phyloP scores from a whole-genome alignment of 2,113 vertebrate species.

The Psittacula cyanocephala region DNA sequence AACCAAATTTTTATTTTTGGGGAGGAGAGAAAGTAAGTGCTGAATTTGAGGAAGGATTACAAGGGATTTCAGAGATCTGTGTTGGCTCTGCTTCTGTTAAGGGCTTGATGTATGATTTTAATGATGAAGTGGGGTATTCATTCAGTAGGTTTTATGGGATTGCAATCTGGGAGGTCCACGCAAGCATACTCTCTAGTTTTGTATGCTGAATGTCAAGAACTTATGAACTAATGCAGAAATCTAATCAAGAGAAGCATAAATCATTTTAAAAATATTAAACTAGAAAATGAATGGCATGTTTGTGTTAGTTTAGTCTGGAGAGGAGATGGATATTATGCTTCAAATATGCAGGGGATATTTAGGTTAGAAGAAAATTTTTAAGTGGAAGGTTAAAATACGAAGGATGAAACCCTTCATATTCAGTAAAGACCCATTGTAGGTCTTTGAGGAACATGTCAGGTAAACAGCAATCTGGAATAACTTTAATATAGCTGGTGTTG shows the following conservation, averaged over 20 bases:
- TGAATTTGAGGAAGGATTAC: not conserved
- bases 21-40: not conserved
- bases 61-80: not conserved
- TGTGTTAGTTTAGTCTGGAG: not conserved
- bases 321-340: not conserved
- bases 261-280: not conserved
- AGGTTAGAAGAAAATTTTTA: not conserved
- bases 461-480: not conserved
- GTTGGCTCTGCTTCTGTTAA: not conserved
- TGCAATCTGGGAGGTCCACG: not conserved
- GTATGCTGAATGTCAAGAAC: not conserved
- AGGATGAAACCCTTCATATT: not conserved
- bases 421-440: not conserved
- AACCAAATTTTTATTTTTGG: not conserved
- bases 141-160: not conserved
- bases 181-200: not conserved
- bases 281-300: not conserved
- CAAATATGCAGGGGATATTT: not conserved
- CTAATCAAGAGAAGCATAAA: not conserved
- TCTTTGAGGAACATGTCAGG: not conserved
- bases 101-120: not conserved
- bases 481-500: not conserved
- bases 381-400: not conserved
- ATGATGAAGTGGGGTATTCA: not conserved
- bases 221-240: not conserved